Conservation (phyloP, 2,888 invertebrate species). For the Limnephilus rhombicus region DNA sequence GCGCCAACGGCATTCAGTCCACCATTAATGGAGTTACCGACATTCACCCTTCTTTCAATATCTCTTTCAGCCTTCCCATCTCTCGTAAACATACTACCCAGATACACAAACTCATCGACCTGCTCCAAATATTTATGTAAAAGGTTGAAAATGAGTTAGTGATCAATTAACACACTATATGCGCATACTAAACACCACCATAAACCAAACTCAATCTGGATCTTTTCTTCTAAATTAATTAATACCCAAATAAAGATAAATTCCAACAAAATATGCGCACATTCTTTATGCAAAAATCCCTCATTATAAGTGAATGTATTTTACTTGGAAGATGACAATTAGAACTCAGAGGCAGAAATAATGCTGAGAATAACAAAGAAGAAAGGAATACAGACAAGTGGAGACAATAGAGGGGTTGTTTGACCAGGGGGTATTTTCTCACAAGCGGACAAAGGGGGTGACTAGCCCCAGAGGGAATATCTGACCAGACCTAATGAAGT, state of each 20-base stretch:
- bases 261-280: background rate
- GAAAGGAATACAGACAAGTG: background rate
- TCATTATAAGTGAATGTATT: slow-evolving; percentile 24
- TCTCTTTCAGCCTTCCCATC: too few relatives aligned
- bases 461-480: background rate
- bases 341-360: background rate
- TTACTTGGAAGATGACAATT: slow-evolving; percentile 39
- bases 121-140: too few relatives aligned
- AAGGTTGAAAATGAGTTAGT: too few relatives aligned
- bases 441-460: slow-evolving; percentile 43
- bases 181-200: too few relatives aligned
- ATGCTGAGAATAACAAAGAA: slow-evolving; percentile 31
- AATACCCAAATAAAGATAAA: background rate
- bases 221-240: too few relatives aligned
- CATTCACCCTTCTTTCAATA: too few relatives aligned
- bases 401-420: slow-evolving; percentile 17
- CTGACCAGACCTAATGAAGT: slow-evolving; percentile 52
- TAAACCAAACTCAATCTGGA: too few relatives aligned
- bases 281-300: background rate
- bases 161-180: too few relatives aligned
- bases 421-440: slow-evolving; percentile 38
- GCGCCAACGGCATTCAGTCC: too few relatives aligned
- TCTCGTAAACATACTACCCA: too few relatives aligned
- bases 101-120: too few relatives aligned
- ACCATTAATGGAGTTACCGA: too few relatives aligned